These are phyloP conservation scores for Hepsetus odoe DNA, from an alignment of 2,113 vertebrate species.

Conservation along the genomic window DNA sequence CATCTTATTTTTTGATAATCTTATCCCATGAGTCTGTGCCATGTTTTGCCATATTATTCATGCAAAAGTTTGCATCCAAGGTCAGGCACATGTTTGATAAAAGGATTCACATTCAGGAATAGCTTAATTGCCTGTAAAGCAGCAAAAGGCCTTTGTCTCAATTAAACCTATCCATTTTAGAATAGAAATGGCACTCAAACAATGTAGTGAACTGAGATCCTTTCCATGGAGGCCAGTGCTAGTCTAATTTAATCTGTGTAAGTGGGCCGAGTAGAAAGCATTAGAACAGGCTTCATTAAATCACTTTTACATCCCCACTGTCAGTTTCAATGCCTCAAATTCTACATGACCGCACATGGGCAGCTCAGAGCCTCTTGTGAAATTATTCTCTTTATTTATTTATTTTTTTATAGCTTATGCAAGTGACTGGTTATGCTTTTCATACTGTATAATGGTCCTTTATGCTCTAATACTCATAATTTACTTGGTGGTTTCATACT, in stretches of 20 bases:
- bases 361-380: background rate
- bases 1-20: background rate
- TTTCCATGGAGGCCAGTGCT: slow-evolving; percentile 32
- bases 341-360: slow-evolving; percentile 14
- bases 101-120: slow-evolving; percentile 3
- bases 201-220: slow-evolving; percentile 27
- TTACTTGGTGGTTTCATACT: background rate
- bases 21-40: background rate
- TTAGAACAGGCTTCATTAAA: slow-evolving; percentile 50
- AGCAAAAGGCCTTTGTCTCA: slow-evolving; percentile 17
- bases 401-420: background rate
- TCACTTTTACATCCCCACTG: slow-evolving; percentile 45
- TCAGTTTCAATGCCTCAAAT: slow-evolving; percentile 1
- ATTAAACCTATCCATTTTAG: slow-evolving; percentile 37
- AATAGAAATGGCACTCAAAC: slow-evolving; percentile 26
- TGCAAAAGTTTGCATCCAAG: slow-evolving; percentile 3
- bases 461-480: background rate
- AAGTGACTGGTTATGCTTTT: background rate
- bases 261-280: slow-evolving; percentile 51
- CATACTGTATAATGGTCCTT: background rate
- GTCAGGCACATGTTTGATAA: background rate
- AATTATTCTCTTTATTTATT: background rate
- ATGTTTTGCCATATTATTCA: background rate
- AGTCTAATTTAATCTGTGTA: slow-evolving; percentile 46
- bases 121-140: slow-evolving; percentile 20